These are phyloP conservation scores for Morphnarchus princeps DNA, from an alignment of 2,113 vertebrate species.

Conservation along the genomic window DNA sequence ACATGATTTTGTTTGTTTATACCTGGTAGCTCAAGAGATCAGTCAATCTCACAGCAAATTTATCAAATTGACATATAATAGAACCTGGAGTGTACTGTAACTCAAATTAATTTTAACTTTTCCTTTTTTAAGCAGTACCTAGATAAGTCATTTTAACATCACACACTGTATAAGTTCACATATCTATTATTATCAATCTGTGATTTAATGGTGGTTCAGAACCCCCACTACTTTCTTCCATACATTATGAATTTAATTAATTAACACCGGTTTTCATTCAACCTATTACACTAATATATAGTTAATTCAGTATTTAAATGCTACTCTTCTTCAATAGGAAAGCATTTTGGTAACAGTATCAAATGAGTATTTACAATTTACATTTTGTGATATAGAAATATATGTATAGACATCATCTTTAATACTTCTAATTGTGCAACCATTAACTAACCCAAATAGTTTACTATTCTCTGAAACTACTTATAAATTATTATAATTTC, in stretches of 20 bases:
- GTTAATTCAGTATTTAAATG: not conserved
- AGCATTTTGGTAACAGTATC: not conserved
- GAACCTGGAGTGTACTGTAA: fast-evolving
- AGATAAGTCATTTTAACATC: not conserved
- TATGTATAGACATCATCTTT: fast-evolving
- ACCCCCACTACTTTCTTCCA: fast-evolving
- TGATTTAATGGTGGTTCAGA: not conserved
- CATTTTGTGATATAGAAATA: fast-evolving
- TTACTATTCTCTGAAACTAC: fast-evolving
- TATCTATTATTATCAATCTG: no score
- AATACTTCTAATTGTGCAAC: fast-evolving
- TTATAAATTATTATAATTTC: fast-evolving
- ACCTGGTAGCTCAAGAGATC: fast-evolving
- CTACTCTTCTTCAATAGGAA: not conserved
- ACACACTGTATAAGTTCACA: not conserved
- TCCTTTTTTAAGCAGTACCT: not conserved
- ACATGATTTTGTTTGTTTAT: not conserved
- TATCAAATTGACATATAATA: fast-evolving
- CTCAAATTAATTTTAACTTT: not conserved
- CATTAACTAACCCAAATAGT: fast-evolving
- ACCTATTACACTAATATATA: fast-evolving
- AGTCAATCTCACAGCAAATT: not conserved
- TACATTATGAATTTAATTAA: not conserved
- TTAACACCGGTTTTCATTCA: not conserved
- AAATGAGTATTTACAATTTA: fast-evolving